Evolutionary conservation across 2,797 vertebrate genomes (phyloP).

Genomic region (Schizothorax lantsangensis): DNA sequence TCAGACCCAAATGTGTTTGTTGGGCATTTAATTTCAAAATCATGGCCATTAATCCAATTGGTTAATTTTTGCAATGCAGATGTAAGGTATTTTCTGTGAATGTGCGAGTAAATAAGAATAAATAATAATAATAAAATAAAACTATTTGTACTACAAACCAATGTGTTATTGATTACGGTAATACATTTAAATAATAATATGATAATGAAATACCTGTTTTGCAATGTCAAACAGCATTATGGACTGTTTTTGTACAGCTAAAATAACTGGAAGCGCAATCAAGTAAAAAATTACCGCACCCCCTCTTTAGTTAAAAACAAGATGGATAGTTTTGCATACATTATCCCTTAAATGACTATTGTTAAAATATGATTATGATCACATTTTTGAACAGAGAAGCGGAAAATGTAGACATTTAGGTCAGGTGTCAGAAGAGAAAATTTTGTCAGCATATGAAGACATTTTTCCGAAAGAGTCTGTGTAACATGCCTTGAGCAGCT

Average conservation of each 20-base stretch:
- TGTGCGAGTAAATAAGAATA: not conserved
- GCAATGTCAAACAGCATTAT: not conserved
- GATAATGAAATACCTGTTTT: not conserved
- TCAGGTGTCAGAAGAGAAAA: not conserved
- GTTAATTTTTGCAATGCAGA: not conserved
- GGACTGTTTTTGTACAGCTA: not conserved
- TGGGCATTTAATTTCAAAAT: not conserved
- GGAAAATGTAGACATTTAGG: not conserved
- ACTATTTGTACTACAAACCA: too few species aligned
- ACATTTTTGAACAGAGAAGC: not conserved
- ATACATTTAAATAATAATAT: too few species aligned
- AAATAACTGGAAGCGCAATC: not conserved
- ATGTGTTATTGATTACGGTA: too few species aligned
- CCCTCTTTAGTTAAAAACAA: not conserved
- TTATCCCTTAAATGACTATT: not conserved
- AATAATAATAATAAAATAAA: too few species aligned
- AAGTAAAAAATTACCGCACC: not conserved
- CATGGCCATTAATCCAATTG: not conserved
- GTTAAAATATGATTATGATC: not conserved
- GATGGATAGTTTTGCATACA: not conserved
- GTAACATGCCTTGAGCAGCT: slow-evolving; percentile 24
- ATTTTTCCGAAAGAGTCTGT: not conserved
- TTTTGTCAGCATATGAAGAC: not conserved
- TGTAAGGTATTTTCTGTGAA: not conserved
- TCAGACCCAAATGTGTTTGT: not conserved